Evolutionary conservation across 2,113 vertebrate species (phyloP).

Genomic region (Syngnathus typhle): DNA sequence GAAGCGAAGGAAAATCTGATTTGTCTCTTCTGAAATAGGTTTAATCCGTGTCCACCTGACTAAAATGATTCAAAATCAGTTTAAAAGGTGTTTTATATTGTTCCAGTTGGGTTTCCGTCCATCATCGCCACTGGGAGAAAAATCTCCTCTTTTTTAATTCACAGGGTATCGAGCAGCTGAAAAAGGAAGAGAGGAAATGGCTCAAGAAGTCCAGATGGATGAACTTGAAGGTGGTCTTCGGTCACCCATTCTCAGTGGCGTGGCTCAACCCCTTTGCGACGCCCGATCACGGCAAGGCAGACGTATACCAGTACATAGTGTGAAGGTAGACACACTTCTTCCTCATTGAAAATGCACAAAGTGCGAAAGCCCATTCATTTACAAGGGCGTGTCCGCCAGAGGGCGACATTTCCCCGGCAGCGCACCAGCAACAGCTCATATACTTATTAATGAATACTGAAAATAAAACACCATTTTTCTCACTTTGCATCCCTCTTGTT

Average conservation of each 20-base stretch:
- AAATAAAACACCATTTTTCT: neutral
- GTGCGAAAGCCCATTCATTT: too few species aligned
- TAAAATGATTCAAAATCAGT: too few species aligned
- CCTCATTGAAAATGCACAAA: too few species aligned
- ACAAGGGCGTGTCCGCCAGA: too few species aligned
- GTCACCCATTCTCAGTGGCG: constrained; percentile 92
- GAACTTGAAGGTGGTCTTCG: constrained; percentile 98
- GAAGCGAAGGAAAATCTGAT: too few species aligned
- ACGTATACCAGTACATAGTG: constrained; percentile 95
- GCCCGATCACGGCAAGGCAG: constrained; percentile 93
- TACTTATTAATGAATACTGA: neutral
- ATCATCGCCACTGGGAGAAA: neutral
- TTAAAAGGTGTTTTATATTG: too few species aligned
- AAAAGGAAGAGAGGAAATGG: constrained; percentile 98
- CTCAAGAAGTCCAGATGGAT: constrained; percentile 97
- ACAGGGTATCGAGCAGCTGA: constrained; percentile 98
- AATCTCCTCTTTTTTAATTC: constrained; percentile 60
- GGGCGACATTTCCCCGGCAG: too few species aligned
- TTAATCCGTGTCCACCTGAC: too few species aligned
- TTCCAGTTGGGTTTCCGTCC: neutral
- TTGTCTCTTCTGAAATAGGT: too few species aligned
- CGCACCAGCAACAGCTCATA: too few species aligned
- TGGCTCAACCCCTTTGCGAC: constrained; percentile 93
- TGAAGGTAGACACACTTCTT: constrained; percentile 59
- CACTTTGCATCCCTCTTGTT: neutral